Percentiles rank a stretch among this genome's conserved stretches.
Evolutionary conservation across 2,797 vertebrate genomes (phyloP).

Genomic region (Pseudopleuronectes americanus): DNA sequence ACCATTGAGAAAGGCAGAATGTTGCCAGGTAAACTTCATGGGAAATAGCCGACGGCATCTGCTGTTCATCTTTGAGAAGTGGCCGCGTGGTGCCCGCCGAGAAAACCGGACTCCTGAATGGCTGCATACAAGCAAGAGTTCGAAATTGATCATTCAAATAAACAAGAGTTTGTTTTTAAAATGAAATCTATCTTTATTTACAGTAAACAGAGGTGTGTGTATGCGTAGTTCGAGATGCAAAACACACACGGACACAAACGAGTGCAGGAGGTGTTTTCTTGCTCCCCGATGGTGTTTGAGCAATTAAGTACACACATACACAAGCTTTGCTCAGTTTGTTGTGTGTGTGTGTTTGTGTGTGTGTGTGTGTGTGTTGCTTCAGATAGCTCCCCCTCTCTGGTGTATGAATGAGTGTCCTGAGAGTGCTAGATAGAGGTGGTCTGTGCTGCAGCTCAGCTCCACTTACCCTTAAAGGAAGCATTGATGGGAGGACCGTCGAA

Average conservation of each 20-base stretch:
- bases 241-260: slow-evolving; percentile 57
- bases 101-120: slow-evolving; percentile 23
- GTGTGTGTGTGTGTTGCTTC: slow-evolving; percentile 43
- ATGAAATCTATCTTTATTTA: slow-evolving; percentile 73
- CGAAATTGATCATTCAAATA: slow-evolving; percentile 58
- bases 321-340: slow-evolving; percentile 52
- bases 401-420: slow-evolving; percentile 84
- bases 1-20: slow-evolving; percentile 24
- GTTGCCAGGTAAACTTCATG: slow-evolving; percentile 15
- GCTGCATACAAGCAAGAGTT: slow-evolving; percentile 31
- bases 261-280: slow-evolving; percentile 74
- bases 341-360: slow-evolving; percentile 48
- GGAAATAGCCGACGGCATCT: neutral
- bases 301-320: slow-evolving; percentile 60
- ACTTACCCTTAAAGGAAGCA: slow-evolving; percentile 82
- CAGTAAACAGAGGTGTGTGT: slow-evolving; percentile 63
- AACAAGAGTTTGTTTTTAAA: slow-evolving; percentile 62
- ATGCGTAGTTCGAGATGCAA: slow-evolving; percentile 48
- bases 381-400: slow-evolving; percentile 64
- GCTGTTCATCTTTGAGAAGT: slow-evolving; percentile 13
- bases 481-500: slow-evolving; percentile 74
- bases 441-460: slow-evolving; percentile 78
- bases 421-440: slow-evolving; percentile 82
- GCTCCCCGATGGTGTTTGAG: slow-evolving; percentile 68
- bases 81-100: neutral